Evolutionary conservation across 2,797 vertebrate genomes (phyloP).

Genomic region (Setipinna tenuifilis): DNA sequence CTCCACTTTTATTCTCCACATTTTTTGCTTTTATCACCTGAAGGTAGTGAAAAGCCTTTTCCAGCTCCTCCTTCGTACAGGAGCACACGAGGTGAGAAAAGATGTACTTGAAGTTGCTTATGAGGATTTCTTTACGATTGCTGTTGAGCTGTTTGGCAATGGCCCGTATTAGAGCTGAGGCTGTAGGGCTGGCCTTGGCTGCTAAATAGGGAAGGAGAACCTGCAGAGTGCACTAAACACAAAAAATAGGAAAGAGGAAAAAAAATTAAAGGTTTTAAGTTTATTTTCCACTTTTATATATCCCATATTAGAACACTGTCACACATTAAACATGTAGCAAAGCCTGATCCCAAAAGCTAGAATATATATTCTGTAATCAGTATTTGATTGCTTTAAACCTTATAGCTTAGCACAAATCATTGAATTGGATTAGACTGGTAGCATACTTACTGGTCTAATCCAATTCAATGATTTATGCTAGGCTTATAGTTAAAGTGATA

Average conservation of each 20-base stretch:
- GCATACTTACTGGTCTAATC: too few species aligned
- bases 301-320: too few species aligned
- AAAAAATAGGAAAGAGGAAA: neutral
- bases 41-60: conserved; percentile 92
- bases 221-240: conserved; percentile 86
- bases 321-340: too few species aligned
- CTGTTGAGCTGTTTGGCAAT: conserved; percentile 94
- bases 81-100: conserved; percentile 98
- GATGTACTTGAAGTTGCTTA: conserved; percentile 99
- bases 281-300: too few species aligned
- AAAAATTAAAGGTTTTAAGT: neutral
- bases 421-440: too few species aligned
- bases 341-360: too few species aligned
- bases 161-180: conserved; percentile 90
- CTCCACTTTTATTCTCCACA: neutral
- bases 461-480: too few species aligned
- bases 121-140: conserved; percentile 93
- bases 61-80: conserved; percentile 94
- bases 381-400: too few species aligned
- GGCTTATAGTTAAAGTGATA: too few species aligned
- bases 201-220: conserved; percentile 95
- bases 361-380: too few species aligned
- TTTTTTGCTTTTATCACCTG: conserved; percentile 76
- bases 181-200: conserved; percentile 91
- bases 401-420: too few species aligned